These are phyloP conservation scores for Oasisia sp. DNA, from an alignment of 2,888 invertebrate genomes.

Conservation along the genomic window DNA sequence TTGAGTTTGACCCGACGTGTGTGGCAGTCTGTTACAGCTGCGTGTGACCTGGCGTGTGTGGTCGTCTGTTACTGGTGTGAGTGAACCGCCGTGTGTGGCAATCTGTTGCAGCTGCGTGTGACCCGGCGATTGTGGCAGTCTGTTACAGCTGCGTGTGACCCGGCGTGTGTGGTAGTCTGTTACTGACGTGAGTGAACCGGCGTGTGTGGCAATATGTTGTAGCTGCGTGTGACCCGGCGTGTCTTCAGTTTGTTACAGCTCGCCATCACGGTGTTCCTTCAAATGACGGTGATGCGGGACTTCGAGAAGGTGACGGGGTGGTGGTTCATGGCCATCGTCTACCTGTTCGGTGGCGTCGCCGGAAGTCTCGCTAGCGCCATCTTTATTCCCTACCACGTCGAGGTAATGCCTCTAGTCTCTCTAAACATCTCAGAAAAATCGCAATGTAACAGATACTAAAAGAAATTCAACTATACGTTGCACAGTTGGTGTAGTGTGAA, in stretches of 20 bases:
- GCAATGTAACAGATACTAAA: constrained; percentile 68
- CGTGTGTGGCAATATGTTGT: neutral
- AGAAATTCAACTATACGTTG: too few relatives aligned
- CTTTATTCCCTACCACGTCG: constrained; percentile 93
- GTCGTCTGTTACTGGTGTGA: too few relatives aligned
- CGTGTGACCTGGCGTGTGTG: too few relatives aligned
- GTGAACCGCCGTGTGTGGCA: too few relatives aligned
- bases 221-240: neutral
- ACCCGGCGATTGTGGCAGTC: too few relatives aligned
- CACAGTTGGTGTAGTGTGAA: neutral
- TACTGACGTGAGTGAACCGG: neutral
- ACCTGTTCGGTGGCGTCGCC: constrained; percentile 92
- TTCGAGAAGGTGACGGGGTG: constrained; percentile 95
- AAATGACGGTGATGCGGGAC: constrained; percentile 93
- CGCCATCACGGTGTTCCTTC: constrained; percentile 86
- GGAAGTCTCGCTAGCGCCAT: constrained; percentile 97
- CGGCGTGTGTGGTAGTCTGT: neutral
- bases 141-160: neutral
- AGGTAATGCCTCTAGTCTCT: constrained; percentile 48
- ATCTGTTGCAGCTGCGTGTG: neutral
- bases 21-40: too few relatives aligned
- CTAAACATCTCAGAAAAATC: constrained; percentile 28
- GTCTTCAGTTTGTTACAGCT: constrained; percentile 81
- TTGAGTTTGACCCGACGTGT: too few relatives aligned
- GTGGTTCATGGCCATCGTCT: constrained; percentile 89